Percentiles rank a stretch among this genome's conserved stretches.
Evolutionary conservation across 2,113 vertebrate species (phyloP).

Genomic region (Tachysurus vachellii): DNA sequence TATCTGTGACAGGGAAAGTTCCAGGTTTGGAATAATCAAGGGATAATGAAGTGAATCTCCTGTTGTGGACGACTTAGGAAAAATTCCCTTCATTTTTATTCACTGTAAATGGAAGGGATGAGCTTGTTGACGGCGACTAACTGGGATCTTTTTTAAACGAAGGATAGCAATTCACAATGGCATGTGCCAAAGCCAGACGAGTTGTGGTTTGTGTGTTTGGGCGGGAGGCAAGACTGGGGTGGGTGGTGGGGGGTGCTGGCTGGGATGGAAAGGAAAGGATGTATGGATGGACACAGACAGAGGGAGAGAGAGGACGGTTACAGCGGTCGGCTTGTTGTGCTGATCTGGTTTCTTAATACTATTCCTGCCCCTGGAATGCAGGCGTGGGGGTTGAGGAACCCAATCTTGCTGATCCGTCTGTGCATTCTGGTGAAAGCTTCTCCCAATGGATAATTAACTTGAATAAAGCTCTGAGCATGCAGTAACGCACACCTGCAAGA

Average conservation of each 20-base stretch:
- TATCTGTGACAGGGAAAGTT: background rate
- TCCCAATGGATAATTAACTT: constrained; percentile 49
- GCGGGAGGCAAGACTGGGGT: constrained; percentile 13
- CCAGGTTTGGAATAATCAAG: background rate
- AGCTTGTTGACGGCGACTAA: constrained; percentile 2
- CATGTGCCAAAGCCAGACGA: constrained; percentile 22
- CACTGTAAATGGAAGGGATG: background rate
- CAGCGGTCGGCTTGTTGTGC: constrained; percentile 23
- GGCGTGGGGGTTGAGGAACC: constrained; percentile 55
- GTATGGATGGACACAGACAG: constrained; percentile 26
- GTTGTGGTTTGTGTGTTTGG: constrained; percentile 40
- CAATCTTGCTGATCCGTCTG: constrained; percentile 44
- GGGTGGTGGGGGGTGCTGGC: background rate
- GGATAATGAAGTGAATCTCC: background rate
- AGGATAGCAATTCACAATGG: background rate
- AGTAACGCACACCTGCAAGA: constrained; percentile 29
- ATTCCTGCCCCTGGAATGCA: constrained; percentile 66
- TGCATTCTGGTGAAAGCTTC: constrained; percentile 56
- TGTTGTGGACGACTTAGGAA: background rate
- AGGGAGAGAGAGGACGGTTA: constrained; percentile 19
- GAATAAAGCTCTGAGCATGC: constrained; percentile 33
- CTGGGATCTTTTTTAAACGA: background rate
- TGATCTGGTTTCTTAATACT: constrained; percentile 62
- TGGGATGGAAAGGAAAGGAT: constrained; percentile 15
- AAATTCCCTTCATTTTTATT: constrained; percentile 4